Base-by-base conservation (phyloP, 2,113 vertebrate species). In the Steatornis caripensis region DNA sequence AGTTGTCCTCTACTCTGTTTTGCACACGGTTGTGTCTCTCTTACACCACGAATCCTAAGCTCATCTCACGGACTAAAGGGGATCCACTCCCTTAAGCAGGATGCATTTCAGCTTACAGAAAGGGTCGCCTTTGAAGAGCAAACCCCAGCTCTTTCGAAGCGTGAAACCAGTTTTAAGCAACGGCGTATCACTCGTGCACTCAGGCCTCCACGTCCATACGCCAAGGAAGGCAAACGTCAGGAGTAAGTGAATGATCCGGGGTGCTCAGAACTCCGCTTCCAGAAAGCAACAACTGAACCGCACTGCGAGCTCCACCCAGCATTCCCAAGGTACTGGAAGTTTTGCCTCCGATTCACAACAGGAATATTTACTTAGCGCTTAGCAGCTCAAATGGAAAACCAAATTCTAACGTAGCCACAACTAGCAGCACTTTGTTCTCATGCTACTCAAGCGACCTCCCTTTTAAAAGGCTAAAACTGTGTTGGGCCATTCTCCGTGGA, bases 151-250 rank as follows among this genome's bases (percentile, higher is more conserved):
- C 27, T 54, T 37, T 23, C 55, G 39, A 26, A 69, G 62, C 48
- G 32, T 49, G 27, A 61, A 61, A 43, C n/a, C 14, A 34, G 54
- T 22, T 53, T 57, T 30, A n/a, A 51, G 29, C 24, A 72, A 29
- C 1, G 6, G 12, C 2, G 1, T 10, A 30, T 15, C 30, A 9
- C 12, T 27, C 34, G 4, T 2, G 5, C 11, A 6, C 30, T n/a
- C 68, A 20, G 12, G 30, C 34, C 37, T 22, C 22, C n/a, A n/a
- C 12, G 1, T 37, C 58, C 26, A 8, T 15, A 14, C 15, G 7
- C 10, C 3, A 5, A 17, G n/a, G 17, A 53, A 65, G 34, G 21
- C 22, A 12, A 37, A 58, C 3, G 9, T 16, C 29, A 27, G 19
- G 21, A n/a, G 8, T 3, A 27, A 64, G 18, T 4, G 6, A 39